Evolutionary conservation across 2,797 vertebrate species (phyloP).

Genomic region (Mergus octosetaceus): DNA sequence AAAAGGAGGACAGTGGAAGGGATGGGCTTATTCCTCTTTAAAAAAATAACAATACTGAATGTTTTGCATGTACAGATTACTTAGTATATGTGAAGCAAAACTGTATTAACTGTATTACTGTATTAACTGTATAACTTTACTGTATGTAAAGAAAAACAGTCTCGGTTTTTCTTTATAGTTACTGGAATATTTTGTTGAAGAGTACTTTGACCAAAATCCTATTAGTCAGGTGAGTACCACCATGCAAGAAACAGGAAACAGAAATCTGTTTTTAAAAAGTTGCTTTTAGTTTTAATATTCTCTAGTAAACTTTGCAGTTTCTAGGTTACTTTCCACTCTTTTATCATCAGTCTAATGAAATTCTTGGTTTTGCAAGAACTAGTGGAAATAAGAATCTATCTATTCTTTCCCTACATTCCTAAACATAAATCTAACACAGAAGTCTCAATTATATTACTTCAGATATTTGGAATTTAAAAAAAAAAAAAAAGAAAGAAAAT

Average conservation of each 20-base stretch:
- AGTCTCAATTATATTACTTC: neutral
- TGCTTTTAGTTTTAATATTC: neutral
- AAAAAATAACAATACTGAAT: neutral
- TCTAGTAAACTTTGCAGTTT: neutral
- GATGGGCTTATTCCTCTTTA: neutral
- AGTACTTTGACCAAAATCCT: slow-evolving; percentile 98
- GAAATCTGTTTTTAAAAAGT: neutral
- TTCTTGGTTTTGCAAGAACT: neutral
- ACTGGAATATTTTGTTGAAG: slow-evolving; percentile 92
- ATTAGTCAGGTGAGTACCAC: slow-evolving; percentile 91
- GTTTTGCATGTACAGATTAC: neutral
- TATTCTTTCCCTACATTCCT: neutral
- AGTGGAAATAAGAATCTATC: neutral
- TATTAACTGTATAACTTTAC: no score
- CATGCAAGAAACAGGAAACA: neutral
- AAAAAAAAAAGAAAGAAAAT: no score
- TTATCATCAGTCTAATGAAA: neutral
- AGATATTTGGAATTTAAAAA: neutral
- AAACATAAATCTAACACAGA: neutral
- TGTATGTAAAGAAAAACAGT: neutral
- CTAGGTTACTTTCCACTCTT: neutral
- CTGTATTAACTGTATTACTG: no score
- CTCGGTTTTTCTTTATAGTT: slow-evolving; percentile 78
- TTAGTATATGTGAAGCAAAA: neutral
- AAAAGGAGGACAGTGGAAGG: neutral